Evolutionary conservation across 2,113 vertebrate genomes (phyloP).

Genomic region (Porphyrio hochstetteri): DNA sequence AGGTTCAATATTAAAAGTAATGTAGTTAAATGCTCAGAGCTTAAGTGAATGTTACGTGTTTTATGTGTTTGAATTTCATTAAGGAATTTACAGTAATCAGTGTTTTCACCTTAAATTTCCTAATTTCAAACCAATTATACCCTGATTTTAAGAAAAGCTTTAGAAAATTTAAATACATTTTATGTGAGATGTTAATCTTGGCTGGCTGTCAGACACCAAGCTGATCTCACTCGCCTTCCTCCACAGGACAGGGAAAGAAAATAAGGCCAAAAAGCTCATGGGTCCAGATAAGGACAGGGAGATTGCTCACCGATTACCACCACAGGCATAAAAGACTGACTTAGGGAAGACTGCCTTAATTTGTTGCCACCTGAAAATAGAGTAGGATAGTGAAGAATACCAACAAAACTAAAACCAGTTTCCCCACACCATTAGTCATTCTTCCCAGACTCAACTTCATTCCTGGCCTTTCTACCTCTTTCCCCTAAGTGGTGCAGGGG

Average conservation of each 20-base stretch:
- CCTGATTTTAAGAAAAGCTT: neutral
- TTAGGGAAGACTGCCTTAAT: neutral
- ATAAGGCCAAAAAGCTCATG: neutral
- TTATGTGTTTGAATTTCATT: neutral
- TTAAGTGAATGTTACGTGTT: neutral
- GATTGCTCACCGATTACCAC: neutral
- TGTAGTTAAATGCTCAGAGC: neutral
- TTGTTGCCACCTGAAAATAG: neutral
- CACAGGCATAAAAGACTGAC: neutral
- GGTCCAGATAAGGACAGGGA: neutral
- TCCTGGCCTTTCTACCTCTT: neutral
- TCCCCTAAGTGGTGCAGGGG: fast-evolving
- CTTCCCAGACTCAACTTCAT: neutral
- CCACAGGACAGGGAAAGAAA: neutral
- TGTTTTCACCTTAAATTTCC: neutral
- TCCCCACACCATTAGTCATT: neutral
- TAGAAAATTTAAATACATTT: neutral
- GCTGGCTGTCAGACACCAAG: neutral
- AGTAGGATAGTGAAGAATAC: neutral
- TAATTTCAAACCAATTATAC: neutral
- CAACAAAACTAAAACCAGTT: neutral
- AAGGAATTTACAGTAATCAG: neutral
- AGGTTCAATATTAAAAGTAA: neutral
- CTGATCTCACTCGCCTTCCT: neutral
- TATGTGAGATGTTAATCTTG: neutral